A percentile compares a stretch with the other conserved stretches of the same genome.
These are phyloP conservation scores for Grallaria varia DNA, from an alignment of 2,113 vertebrate genomes.

Conservation along the genomic window DNA sequence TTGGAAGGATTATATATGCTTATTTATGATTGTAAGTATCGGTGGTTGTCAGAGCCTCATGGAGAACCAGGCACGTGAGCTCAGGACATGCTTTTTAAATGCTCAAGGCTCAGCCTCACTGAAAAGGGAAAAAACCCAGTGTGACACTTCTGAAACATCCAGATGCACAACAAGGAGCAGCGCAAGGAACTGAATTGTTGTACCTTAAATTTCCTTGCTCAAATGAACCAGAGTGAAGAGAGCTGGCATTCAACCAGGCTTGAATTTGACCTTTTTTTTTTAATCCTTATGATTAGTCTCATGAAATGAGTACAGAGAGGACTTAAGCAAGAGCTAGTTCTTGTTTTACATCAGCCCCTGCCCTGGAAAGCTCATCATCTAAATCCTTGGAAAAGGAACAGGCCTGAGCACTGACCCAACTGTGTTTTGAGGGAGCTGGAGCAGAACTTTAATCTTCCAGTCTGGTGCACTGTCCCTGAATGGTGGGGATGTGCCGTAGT, in stretches of 20 bases:
- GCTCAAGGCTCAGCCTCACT: background rate
- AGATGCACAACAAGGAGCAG: background rate
- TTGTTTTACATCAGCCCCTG: constrained; percentile 9
- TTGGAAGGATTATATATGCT: background rate
- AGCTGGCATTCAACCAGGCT: background rate
- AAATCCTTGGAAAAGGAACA: background rate
- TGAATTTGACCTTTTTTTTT: background rate
- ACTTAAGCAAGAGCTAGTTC: constrained; percentile 23
- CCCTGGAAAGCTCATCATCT: background rate
- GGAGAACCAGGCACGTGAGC: background rate
- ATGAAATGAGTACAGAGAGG: background rate
- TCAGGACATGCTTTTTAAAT: background rate
- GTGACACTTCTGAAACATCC: background rate
- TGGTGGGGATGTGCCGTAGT: background rate
- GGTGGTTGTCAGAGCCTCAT: background rate
- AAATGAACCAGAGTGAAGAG: background rate
- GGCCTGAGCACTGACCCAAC: background rate
- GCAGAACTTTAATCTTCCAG: constrained; percentile 51
- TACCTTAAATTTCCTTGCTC: background rate
- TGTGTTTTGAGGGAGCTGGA: background rate
- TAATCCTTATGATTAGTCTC: background rate
- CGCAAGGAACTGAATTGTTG: background rate
- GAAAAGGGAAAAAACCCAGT: background rate
- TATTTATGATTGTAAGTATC: background rate
- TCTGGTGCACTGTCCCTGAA: constrained; percentile 7